A percentile compares a stretch with the other conserved stretches of the same genome.
Evolutionary conservation across 2,113 vertebrate genomes (phyloP).

Genomic region (Ptilonorhynchus violaceus): DNA sequence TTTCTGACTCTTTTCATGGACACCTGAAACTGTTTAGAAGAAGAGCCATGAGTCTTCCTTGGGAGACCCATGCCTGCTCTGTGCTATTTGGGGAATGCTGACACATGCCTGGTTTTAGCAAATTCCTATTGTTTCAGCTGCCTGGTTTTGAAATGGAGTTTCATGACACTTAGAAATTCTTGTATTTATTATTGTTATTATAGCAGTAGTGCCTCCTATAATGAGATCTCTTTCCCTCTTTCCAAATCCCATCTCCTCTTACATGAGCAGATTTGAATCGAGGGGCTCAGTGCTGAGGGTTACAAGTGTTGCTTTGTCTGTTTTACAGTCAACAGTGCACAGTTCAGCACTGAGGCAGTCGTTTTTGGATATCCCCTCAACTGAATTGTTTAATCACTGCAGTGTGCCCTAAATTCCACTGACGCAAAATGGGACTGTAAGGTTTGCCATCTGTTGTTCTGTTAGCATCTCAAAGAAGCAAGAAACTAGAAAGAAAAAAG

Average conservation of each 20-base stretch:
- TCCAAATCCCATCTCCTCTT: background rate
- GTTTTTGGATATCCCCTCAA: background rate
- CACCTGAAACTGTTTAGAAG: background rate
- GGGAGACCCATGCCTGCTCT: background rate
- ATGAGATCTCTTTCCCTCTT: background rate
- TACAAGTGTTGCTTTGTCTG: background rate
- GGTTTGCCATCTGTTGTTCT: background rate
- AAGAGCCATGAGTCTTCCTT: background rate
- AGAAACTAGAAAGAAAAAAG: background rate
- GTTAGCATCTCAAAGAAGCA: background rate
- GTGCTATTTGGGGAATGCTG: background rate
- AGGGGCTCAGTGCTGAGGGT: background rate
- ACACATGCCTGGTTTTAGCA: background rate
- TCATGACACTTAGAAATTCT: background rate
- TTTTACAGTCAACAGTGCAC: background rate
- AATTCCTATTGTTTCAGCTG: background rate
- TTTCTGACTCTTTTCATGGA: background rate
- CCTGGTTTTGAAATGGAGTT: background rate
- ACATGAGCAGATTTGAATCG: background rate
- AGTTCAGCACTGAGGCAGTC: background rate
- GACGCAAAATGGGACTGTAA: background rate
- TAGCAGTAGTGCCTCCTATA: background rate
- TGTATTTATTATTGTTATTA: background rate
- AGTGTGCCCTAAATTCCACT: background rate
- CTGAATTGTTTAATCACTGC: background rate